These are phyloP conservation scores for Halcyon leucocephala DNA, from an alignment of 2,797 vertebrate genomes.

Conservation along the genomic window DNA sequence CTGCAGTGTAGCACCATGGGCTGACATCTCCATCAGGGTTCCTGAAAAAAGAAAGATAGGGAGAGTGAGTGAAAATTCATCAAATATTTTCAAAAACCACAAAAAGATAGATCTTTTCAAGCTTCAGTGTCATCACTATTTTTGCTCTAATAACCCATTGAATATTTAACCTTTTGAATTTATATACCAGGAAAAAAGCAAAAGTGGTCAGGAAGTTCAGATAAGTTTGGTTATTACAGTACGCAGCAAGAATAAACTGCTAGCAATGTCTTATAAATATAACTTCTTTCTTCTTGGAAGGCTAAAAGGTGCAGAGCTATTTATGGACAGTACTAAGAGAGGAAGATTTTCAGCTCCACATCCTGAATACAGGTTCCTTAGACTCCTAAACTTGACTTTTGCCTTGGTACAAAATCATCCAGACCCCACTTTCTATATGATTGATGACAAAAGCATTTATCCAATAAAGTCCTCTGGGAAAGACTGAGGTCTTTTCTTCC, in stretches of 20 bases:
- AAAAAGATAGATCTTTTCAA: neutral
- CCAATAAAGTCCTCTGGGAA: neutral
- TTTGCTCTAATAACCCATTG: neutral
- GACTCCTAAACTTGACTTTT: neutral
- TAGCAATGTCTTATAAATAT: neutral
- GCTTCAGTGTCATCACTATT: neutral
- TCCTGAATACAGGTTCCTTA: neutral
- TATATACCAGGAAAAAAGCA: neutral
- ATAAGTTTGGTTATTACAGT: neutral
- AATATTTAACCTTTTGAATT: neutral
- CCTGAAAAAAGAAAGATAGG: conserved; percentile 73
- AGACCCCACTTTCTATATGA: neutral
- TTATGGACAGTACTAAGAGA: neutral
- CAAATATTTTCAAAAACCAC: neutral
- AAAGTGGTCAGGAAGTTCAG: neutral
- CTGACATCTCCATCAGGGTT: conserved; percentile 96
- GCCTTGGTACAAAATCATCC: neutral
- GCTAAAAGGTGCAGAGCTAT: neutral
- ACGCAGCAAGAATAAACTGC: neutral
- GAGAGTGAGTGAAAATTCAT: neutral
- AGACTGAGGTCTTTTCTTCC: neutral
- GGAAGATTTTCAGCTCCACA: neutral
- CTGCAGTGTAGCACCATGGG: conserved; percentile 95
- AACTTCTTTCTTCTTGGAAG: neutral
- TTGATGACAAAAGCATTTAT: neutral